Evolutionary conservation across 2,797 vertebrate genomes (phyloP), one percentile per base, ranked within the genome.

Genomic region (Psittacula derbiana): DNA sequence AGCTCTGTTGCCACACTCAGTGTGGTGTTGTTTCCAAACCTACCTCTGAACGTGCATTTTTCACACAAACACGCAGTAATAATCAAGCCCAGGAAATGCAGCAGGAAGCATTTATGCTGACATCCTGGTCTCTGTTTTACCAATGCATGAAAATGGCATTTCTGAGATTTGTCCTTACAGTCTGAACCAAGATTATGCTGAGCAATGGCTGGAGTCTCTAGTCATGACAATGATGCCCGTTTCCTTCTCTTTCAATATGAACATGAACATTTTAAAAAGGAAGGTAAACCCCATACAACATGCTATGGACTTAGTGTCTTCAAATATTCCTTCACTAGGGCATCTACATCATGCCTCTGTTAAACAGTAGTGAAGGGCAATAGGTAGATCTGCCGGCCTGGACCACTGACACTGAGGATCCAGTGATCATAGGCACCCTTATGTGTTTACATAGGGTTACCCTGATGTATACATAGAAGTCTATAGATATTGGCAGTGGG

Each of bases 301-400:
- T 7, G 27, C 2, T 76, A 46, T 61, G 27, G 50, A 28, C 11
- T 40, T 33, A 8, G 25, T 27, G 6, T 36, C 43, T 79, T 52
- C 60, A 76, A 28, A 11, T 25, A 64, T 23, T 84, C 44, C 62
- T 55, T 1, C 3, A 2, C 20, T 16, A 41, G 8, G 24, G 6
- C 6, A 2, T 19, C 61, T 31, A 0, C 1, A 3, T 16, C 33
- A 12, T 6, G 8, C 10, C 15, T 74, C 19, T 40, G 3, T 55
- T 18, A 60, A 24, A 24, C 2, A 14, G 20, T 6, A 31, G 20
- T 40, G 61, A 27, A 57, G 33, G 31, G 15, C 33, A 41, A 6
- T 2, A 17, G 50, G 64, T n/a, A 17, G 14, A 23, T 74, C 41
- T 91, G 23, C 25, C 44, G 55, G 30, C 43, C 60, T 38, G 36